Evolutionary conservation across 2,797 vertebrate genomes (phyloP), one percentile per base, ranked within the genome.

Genomic region (Pangasius larnaudii): DNA sequence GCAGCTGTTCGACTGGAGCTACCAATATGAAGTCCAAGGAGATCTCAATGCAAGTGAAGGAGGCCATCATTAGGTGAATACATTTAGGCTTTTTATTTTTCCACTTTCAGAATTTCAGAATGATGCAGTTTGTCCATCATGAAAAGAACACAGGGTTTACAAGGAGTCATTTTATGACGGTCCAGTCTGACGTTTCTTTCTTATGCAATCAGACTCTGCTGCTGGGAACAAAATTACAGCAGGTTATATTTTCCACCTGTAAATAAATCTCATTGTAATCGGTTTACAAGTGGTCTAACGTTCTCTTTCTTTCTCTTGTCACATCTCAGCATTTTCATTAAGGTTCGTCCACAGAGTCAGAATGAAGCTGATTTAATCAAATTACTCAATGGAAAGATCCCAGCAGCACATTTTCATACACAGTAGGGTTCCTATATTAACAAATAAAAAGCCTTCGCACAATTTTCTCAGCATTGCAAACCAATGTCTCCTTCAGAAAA

Each of bases 91-190:
- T 65, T 65, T n/a, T 69, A 2, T 39, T 78, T 75, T 67, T 30
- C 30, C 10, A 30, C 65, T 86, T 87, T 82, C 87, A 83, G 39
- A 78, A 71, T 86, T 87, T 82, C 87, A 83, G 39, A 78, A 71
- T 91, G 92, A 95, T 93, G 91, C 91, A 91, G 90, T 88, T 86
- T 81, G 95, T 95, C 94, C 93, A 94, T 95, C 95, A 95, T 86
- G 85, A 51, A 19, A 85, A 87, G 93, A 94, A 94, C 95, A 95
- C 93, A 91, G 93, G 93, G 94, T 91, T 89, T 85, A 87, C 91
- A 90, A 84, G 87, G 89, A 91, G 93, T 93, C 90, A 90, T 30
- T 30, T 53, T 9, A 51, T 58, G 3, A 58, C 36, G 33, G 69
- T 71, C 42, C 51, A 53, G 71, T n/a, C 85, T 84, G 78, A 89